These are phyloP conservation scores for Heterotis niloticus DNA, from an alignment of 2,113 vertebrate genomes.

Conservation along the genomic window DNA sequence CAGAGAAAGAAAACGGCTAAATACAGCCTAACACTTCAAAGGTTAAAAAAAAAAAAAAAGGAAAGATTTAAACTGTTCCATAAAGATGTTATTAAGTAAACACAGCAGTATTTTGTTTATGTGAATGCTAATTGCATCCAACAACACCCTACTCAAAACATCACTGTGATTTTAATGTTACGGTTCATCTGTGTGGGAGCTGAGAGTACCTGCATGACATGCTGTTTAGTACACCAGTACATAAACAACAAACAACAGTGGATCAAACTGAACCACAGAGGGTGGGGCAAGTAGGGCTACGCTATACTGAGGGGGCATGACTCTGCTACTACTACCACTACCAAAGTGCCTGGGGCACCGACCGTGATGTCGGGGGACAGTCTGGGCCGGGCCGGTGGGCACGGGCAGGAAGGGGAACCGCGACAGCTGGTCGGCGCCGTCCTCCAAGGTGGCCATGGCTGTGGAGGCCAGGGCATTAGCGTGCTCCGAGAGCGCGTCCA, in stretches of 20 bases:
- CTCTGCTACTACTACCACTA: conserved; percentile 10
- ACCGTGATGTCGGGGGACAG: conserved; percentile 81
- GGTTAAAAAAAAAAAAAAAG: too few relatives aligned
- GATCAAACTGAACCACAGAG: not conserved
- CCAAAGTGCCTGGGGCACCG: conserved; percentile 61
- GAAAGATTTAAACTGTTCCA: too few relatives aligned
- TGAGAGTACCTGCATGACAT: not conserved
- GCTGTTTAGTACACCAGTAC: not conserved
- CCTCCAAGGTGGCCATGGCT: conserved; percentile 80
- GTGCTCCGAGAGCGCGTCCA: conserved; percentile 83
- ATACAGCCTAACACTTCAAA: too few relatives aligned
- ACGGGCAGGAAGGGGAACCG: conserved; percentile 81
- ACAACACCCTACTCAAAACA: too few relatives aligned
- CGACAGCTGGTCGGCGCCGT: conserved; percentile 75
- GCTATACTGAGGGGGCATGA: not conserved
- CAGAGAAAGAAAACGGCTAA: too few relatives aligned
- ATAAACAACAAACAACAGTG: not conserved
- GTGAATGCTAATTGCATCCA: too few relatives aligned
- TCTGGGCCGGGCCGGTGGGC: conserved; percentile 71
- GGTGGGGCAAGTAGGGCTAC: not conserved
- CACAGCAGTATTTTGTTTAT: too few relatives aligned
- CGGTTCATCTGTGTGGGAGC: not conserved
- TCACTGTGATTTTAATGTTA: too few relatives aligned
- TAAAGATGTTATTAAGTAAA: too few relatives aligned
- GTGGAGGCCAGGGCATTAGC: conserved; percentile 80